Conservation (phyloP, 2,113 vertebrate species). For the Catharus bicknelli region DNA sequence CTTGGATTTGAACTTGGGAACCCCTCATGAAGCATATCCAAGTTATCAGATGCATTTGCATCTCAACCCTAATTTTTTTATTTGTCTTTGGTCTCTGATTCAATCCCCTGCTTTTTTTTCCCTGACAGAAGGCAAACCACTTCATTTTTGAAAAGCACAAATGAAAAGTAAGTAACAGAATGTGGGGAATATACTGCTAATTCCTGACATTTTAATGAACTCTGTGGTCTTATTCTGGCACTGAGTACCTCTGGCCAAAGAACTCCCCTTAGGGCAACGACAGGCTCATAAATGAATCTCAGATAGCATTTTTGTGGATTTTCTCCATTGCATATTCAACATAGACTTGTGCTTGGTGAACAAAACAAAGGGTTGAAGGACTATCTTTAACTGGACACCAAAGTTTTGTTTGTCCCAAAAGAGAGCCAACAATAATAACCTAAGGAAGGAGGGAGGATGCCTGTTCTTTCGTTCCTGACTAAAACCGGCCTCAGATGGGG, state of each 20-base stretch:
- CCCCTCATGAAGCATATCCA: not conserved
- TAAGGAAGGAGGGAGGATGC: not conserved
- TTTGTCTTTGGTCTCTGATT: not conserved
- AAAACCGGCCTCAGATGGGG: not conserved
- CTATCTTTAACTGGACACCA: not conserved
- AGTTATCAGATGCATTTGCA: not conserved
- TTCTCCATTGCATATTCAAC: not conserved
- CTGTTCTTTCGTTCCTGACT: not conserved
- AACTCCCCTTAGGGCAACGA: not conserved
- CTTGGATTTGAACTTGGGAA: not conserved
- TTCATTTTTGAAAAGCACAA: not conserved
- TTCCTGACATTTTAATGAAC: not conserved
- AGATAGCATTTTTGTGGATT: not conserved
- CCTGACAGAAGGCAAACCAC: not conserved
- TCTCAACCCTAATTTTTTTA: not conserved
- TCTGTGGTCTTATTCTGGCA: not conserved
- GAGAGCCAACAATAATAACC: not conserved
- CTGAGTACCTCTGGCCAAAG: not conserved
- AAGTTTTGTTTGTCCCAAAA: not conserved
- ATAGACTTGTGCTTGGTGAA: not conserved
- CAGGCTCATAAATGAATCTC: not conserved
- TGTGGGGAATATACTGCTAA: not conserved
- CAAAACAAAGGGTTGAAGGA: not conserved
- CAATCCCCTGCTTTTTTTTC: not conserved
- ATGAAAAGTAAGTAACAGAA: not conserved